Conservation (phyloP, 2,888 invertebrate genomes). For the Philhelius pedissequus region DNA sequence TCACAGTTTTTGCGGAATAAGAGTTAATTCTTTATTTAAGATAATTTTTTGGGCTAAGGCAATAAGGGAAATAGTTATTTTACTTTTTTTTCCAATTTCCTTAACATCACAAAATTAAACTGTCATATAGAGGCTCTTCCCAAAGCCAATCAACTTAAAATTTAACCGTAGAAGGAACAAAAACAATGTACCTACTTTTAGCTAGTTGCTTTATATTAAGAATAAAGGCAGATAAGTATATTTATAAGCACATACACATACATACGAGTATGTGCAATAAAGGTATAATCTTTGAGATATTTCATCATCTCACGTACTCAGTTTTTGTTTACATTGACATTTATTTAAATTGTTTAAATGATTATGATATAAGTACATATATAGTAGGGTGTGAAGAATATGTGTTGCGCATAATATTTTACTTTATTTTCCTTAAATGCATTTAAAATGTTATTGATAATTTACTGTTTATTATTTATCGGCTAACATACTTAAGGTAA, state of each 20-base stretch:
- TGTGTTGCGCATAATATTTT: constrained; percentile 1
- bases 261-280: too few relatives aligned
- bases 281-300: constrained; percentile 19
- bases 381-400: constrained; percentile 9
- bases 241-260: not conserved
- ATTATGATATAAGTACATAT: not conserved
- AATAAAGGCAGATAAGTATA: not conserved
- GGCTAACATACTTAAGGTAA: not conserved
- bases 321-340: not conserved
- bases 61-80: too few relatives aligned
- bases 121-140: not conserved
- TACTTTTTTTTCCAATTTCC: too few relatives aligned
- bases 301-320: constrained; percentile 30
- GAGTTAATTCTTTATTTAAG: too few relatives aligned
- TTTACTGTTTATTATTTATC: constrained; percentile 20
- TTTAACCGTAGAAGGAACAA: not conserved
- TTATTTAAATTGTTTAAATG: constrained; percentile 31
- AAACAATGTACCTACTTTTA: constrained; percentile 4
- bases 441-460: not conserved
- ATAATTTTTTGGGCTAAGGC: too few relatives aligned
- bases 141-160: not conserved
- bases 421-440: not conserved
- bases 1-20: too few relatives aligned
- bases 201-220: not conserved
- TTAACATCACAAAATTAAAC: not conserved